Evolutionary conservation across 2,797 vertebrate genomes (phyloP).

Genomic region (Acanthurus leucopareius): DNA sequence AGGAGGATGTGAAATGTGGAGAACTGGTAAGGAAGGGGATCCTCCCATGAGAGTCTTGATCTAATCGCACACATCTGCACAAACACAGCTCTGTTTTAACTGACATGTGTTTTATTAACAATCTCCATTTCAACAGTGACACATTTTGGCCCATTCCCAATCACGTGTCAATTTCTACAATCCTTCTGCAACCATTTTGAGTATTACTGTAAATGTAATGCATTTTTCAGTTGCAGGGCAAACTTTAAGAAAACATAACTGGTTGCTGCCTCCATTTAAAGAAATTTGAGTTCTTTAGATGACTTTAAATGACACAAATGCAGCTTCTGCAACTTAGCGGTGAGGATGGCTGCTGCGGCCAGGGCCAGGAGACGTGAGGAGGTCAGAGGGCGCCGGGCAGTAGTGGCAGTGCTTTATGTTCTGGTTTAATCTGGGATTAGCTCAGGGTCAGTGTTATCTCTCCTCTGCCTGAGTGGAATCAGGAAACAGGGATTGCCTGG

Average conservation of each 20-base stretch:
- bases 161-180: conserved; percentile 29
- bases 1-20: conserved; percentile 61
- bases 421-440: conserved; percentile 86
- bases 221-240: conserved; percentile 10
- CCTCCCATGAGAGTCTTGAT: conserved; percentile 66
- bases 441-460: conserved; percentile 83
- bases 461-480: conserved; percentile 77
- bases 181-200: conserved; percentile 5
- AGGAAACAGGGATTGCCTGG: conserved; percentile 80
- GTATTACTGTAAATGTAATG: conserved; percentile 27
- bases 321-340: conserved; percentile 24
- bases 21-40: conserved; percentile 63
- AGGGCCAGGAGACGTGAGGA: conserved; percentile 53
- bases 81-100: conserved; percentile 76
- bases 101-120: conserved; percentile 76
- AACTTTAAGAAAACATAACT: neutral
- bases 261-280: neutral
- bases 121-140: conserved; percentile 60
- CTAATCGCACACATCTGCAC: conserved; percentile 80
- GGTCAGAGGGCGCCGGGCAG: conserved; percentile 73
- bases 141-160: conserved; percentile 41
- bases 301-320: conserved; percentile 24
- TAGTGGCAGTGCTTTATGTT: conserved; percentile 73
- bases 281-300: conserved; percentile 4
- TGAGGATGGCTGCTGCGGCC: conserved; percentile 44